Evolutionary conservation across 1,140 invertebrate genomes (phyloP), one percentile per base, ranked within the genome.

Genomic region (Ceratoteleas bidentatus): DNA sequence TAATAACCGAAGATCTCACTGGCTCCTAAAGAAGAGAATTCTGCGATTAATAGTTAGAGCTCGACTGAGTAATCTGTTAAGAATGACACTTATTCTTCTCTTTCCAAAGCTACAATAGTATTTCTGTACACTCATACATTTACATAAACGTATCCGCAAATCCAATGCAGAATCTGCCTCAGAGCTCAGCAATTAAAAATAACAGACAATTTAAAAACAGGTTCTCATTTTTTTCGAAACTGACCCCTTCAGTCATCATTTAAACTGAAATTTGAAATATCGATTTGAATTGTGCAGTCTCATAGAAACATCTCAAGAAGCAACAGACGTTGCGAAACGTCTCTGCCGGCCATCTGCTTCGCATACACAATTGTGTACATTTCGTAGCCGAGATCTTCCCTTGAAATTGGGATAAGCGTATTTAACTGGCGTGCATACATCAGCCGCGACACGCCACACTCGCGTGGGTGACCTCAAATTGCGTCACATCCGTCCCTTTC

Each of bases 381-480:
- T 68, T 74, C 38, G 65, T 24, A 58, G 38, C 13, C 57, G 50
- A 69, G 50, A 74, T 77, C 60, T 81, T 81, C 66, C 70, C 72
- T 47, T 70, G 24, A 58, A 81, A 81, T 65, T 66, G 45, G 61
- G 57, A 66, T 61, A 76, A 66, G 54, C 50, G 60, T 64, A 61
- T 61, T 66, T 32, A 79, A 33, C 62, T 60, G 43, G 14, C 70
- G 56, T 77, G 62, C 68, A 61, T 73, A 73, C 54, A 81, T 75
- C 61, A 77, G 45, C 24, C 45, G 70, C 57, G 69, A 83, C 72
- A 68, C 60, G 56, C 82, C 78, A 70, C 80, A 82, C 85, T 87
- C 86, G 86, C 89, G 89, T 90, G 85, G 88, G 89, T 91, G 89
- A 90, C 89, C 89, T 91, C 90, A 88, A 86, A 87, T 91, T 90